phyloP scores from a whole-genome alignment of 2,888 invertebrate genomes.

The Mythimna ferrago region DNA sequence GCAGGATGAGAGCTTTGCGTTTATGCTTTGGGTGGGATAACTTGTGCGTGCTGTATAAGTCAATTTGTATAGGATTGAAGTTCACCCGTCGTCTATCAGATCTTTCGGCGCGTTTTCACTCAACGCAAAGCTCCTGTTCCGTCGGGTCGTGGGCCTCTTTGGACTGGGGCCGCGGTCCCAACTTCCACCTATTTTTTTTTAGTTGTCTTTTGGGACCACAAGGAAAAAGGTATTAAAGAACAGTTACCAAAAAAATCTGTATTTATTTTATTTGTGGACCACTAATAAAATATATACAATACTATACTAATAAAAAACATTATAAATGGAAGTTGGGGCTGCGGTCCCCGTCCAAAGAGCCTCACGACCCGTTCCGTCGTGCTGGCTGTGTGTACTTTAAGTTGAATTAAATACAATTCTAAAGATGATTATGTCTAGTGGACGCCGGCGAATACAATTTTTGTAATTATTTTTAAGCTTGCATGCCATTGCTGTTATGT shows the following conservation, averaged over 20 bases:
- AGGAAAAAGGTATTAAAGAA: no score
- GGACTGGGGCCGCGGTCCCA: no score
- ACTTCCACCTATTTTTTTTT: no score
- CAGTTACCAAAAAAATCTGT: no score
- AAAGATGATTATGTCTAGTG: slow-evolving; percentile 84
- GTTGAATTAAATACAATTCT: slow-evolving; percentile 28
- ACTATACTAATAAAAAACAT: no score
- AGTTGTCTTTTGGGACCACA: no score
- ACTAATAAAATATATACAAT: no score
- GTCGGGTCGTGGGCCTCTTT: no score
- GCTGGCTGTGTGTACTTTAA: slow-evolving; percentile 12
- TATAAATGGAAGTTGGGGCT: no score
- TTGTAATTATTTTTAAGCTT: slow-evolving; percentile 58
- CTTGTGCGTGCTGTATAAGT: no score
- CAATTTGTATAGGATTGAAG: neutral
- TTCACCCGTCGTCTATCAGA: neutral
- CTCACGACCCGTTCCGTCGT: neutral
- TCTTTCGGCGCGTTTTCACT: neutral
- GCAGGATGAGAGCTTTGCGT: neutral
- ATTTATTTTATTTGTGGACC: no score
- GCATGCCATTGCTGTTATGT: slow-evolving; percentile 68
- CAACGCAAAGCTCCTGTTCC: neutral
- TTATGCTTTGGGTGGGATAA: neutral
- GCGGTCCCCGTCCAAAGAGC: no score
- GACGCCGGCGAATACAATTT: slow-evolving; percentile 60